These are phyloP conservation scores for Mixornis gularis DNA, from an alignment of 2,113 vertebrate species.

Conservation along the genomic window DNA sequence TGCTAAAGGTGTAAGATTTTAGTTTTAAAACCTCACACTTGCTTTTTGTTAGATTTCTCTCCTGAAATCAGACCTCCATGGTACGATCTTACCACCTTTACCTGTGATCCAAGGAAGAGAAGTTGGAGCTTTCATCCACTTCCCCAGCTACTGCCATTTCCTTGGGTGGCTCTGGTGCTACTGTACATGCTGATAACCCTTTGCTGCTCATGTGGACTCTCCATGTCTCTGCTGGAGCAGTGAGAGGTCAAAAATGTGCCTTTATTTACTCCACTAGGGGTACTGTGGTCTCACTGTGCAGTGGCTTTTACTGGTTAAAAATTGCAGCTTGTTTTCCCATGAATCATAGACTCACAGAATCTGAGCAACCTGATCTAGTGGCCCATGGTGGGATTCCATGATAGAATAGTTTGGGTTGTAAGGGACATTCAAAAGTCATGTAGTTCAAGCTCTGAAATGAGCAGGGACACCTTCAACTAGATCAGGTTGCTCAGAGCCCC, in stretches of 20 bases:
- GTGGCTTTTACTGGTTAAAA: neutral
- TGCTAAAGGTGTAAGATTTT: neutral
- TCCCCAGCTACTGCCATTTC: neutral
- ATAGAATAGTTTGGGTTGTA: neutral
- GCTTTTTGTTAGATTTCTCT: neutral
- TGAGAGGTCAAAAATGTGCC: neutral
- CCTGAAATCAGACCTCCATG: neutral
- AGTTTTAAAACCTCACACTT: neutral
- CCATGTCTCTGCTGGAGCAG: neutral
- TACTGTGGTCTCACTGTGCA: neutral
- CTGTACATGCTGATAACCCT: neutral
- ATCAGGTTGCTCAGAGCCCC: neutral
- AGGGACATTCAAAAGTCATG: neutral
- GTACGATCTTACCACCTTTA: neutral
- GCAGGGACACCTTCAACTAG: neutral
- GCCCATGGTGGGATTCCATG: neutral
- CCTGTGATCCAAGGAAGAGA: neutral
- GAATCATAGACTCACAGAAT: neutral
- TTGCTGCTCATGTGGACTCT: neutral
- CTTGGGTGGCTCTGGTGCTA: neutral
- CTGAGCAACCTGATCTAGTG: neutral
- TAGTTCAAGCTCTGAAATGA: neutral
- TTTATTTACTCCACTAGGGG: neutral
- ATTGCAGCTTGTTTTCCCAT: neutral
- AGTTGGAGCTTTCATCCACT: neutral